Evolutionary conservation across 1,140 invertebrate genomes (phyloP).

Genomic region (Brachionus koreanus): DNA sequence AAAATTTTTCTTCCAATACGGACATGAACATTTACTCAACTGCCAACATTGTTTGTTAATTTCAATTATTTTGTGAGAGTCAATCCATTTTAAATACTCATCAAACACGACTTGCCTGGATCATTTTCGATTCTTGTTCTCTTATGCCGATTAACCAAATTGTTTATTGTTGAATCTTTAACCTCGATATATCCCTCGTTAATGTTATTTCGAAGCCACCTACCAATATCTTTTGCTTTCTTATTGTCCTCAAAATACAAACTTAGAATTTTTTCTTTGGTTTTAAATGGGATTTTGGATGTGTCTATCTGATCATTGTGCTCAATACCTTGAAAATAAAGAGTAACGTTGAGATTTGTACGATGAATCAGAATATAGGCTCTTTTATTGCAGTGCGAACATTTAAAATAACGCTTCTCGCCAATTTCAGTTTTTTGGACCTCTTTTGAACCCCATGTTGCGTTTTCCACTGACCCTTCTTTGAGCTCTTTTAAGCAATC

Average conservation of each 20-base stretch:
- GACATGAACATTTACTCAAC: too few relatives aligned
- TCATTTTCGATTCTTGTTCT: too few relatives aligned
- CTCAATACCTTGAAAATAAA: neutral
- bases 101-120: too few relatives aligned
- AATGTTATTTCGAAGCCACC: neutral
- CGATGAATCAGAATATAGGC: neutral
- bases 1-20: too few relatives aligned
- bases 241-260: neutral
- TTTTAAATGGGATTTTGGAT: neutral
- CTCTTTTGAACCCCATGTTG: neutral
- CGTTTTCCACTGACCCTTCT: neutral
- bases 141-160: too few relatives aligned
- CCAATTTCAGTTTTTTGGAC: neutral
- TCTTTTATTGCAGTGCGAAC: neutral
- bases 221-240: neutral
- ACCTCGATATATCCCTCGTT: neutral
- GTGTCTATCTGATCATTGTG: too few relatives aligned
- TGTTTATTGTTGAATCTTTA: neutral
- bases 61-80: too few relatives aligned
- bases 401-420: neutral
- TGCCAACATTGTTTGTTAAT: too few relatives aligned
- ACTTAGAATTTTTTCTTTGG: neutral
- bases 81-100: too few relatives aligned
- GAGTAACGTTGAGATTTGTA: neutral
- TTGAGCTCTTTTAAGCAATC: neutral